Percentiles rank a stretch among this genome's conserved stretches.
These are phyloP conservation scores for Drosophila kikkawai DNA, from an alignment of 1,140 invertebrate genomes.

Conservation along the genomic window DNA sequence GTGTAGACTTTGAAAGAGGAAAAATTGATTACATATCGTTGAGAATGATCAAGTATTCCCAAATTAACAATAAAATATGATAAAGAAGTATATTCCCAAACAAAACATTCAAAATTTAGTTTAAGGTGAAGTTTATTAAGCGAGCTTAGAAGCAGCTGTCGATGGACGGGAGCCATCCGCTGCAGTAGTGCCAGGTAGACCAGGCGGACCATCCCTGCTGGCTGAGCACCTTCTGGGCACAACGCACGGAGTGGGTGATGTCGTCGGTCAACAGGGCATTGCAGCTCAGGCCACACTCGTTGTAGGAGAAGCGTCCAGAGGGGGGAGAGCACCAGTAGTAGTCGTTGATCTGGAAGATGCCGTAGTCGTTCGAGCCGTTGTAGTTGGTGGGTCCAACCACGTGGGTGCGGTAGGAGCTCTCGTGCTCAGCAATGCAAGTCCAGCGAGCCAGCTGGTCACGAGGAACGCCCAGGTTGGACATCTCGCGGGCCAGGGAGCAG, in stretches of 20 bases:
- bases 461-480: too few relatives aligned
- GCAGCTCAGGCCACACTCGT: conserved; percentile 63
- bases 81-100: not conserved
- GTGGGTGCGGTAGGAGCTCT: too few relatives aligned
- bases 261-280: conserved; percentile 59
- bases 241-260: conserved; percentile 66
- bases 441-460: too few relatives aligned
- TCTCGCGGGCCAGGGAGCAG: not conserved
- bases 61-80: too few relatives aligned
- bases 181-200: conserved; percentile 68
- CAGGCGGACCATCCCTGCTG: conserved; percentile 77
- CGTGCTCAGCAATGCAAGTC: too few relatives aligned
- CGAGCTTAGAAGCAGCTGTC: conserved; percentile 56
- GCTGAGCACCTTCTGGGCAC: conserved; percentile 65
- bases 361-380: conserved; percentile 76
- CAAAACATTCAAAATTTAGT: not conserved
- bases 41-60: too few relatives aligned
- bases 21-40: too few relatives aligned
- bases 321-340: conserved; percentile 68
- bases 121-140: not conserved
- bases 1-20: not conserved
- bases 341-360: conserved; percentile 81
- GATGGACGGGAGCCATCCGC: conserved; percentile 59
- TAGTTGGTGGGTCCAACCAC: conserved; percentile 62
- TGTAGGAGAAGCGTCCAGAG: conserved; percentile 64